A percentile compares a stretch with the other conserved stretches of the same genome.
phyloP scores from a whole-genome alignment of 2,113 vertebrate genomes.

The Epinephelus moara region DNA sequence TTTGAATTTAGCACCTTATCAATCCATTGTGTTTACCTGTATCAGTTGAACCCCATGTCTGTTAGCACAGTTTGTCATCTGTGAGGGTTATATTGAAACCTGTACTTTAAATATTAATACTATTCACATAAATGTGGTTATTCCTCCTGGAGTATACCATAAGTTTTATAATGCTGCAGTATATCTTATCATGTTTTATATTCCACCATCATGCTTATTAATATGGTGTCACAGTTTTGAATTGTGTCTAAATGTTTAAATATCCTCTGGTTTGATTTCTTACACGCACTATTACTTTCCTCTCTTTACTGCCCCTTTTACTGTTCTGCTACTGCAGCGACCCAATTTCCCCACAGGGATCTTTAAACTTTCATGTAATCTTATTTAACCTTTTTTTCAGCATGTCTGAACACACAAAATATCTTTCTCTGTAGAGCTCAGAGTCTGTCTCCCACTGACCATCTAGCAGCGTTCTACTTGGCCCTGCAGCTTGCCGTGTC shows the following conservation, averaged over 20 bases:
- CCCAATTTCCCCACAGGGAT: conserved; percentile 25
- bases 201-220: background rate
- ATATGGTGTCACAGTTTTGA: background rate
- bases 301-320: background rate
- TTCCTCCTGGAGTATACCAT: background rate
- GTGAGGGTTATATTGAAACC: background rate
- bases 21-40: background rate
- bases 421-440: conserved; percentile 87
- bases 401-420: conserved; percentile 26
- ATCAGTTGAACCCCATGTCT: background rate
- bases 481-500: conserved; percentile 97
- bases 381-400: conserved; percentile 45
- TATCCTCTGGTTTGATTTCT: conserved; percentile 8
- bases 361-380: conserved; percentile 53
- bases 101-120: background rate
- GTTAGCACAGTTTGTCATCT: background rate
- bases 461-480: conserved; percentile 96
- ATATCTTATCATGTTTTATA: background rate
- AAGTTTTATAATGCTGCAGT: background rate
- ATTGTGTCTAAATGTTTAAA: conserved; percentile 15
- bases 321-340: background rate
- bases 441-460: conserved; percentile 95
- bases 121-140: background rate
- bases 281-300: background rate
- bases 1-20: background rate